Base-by-base conservation (phyloP, 2,797 vertebrate species). In the Borostomias antarcticus region DNA sequence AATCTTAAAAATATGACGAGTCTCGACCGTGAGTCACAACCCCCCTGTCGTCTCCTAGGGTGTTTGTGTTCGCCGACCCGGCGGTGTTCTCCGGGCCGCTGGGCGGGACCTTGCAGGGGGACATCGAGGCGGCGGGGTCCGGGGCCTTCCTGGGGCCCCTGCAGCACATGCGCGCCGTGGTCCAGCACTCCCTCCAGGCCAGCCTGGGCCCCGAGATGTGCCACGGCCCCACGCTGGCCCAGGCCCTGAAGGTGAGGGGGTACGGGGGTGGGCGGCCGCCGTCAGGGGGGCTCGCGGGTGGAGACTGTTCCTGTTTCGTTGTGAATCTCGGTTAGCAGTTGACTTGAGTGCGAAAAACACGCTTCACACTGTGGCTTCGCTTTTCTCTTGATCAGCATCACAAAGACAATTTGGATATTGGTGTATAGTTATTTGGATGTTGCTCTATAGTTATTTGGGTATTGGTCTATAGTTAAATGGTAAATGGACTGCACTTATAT, bases 51-150 rank as follows among this genome's bases (percentile, higher is more conserved):
- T 56, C 28, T 32, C 8, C 0, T 80, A 98, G 96, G 85, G 92
- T 97, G 83, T 94, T 99, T 79, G 89, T 98, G 76, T 93, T 98
- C 67, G 94, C 94, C 0, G 96, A 98, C 67, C 96, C 96, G 0
- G 90, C 90, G 5, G 84, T 98, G 80, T 93, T 98, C 47, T 90
- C 92, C 0, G 90, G 91, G 35, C 88, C 93, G 2, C 76, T 96
- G 77, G 93, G 90, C 66, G 85, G 85, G 0, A 90, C 93, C 0
- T 64, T 99, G 59, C 43, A 82, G 60, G 85, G 73, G 0, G 95
- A 97, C 78, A 92, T 93, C 0, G 86, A 94, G 76, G 82, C 89
- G 0, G 88, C 89, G 0, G 68, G 68, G 28, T 83, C 62, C 0
- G 88, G 84, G 66, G 66, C 63, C 21, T 73, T 68, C 43, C 89